phyloP scores from a whole-genome alignment of 1,140 invertebrate species.

The Drosophila pectinifera region DNA sequence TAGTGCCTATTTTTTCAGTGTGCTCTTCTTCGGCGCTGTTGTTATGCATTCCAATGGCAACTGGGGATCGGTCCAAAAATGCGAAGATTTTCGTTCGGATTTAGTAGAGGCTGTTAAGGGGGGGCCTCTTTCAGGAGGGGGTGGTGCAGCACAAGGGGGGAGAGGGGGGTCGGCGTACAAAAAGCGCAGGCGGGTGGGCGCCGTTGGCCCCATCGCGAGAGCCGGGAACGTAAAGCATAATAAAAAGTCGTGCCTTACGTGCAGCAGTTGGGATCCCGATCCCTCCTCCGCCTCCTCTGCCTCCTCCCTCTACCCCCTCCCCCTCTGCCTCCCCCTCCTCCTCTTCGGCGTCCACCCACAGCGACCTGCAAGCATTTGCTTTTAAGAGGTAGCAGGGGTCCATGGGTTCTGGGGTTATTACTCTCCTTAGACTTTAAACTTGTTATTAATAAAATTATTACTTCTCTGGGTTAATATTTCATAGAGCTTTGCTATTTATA shows the following conservation, averaged over 20 bases:
- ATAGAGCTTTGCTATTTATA: no score
- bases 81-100: conserved; percentile 64
- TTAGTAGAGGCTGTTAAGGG: conserved; percentile 9
- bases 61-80: conserved; percentile 70
- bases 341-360: conserved; percentile 14
- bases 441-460: no score
- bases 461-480: no score
- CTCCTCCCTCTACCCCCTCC: not conserved
- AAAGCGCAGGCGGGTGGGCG: conserved; percentile 79
- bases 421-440: no score
- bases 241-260: conserved; percentile 82
- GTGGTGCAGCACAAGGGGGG: not conserved
- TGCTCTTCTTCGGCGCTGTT: conserved; percentile 51
- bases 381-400: not conserved
- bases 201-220: conserved; percentile 67
- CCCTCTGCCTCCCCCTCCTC: no score
- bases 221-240: conserved; percentile 78
- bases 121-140: not conserved
- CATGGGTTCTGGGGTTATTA: no score
- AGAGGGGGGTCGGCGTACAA: conserved; percentile 35
- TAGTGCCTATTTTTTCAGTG: not conserved
- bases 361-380: conserved; percentile 26
- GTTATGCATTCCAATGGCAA: conserved; percentile 74
- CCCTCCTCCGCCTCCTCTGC: not conserved
- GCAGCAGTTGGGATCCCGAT: conserved; percentile 56